These are phyloP conservation scores for Drosophila flavopinicola DNA, from an alignment of 2,888 invertebrate genomes.

Conservation along the genomic window DNA sequence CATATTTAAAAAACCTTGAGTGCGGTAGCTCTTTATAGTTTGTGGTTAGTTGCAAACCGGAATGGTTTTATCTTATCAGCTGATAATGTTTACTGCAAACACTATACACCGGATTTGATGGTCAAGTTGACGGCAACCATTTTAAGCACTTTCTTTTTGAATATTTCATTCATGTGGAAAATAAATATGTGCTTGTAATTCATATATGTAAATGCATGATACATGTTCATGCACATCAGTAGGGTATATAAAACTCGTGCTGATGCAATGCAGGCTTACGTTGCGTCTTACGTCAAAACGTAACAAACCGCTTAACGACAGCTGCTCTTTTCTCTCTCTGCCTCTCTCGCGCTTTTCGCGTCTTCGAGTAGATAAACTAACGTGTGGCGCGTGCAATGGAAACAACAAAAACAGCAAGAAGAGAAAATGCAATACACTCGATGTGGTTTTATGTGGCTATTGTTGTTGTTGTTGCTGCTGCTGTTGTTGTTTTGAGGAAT, in stretches of 20 bases:
- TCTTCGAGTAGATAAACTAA: slow-evolving; percentile 45
- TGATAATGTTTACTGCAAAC: slow-evolving; percentile 3
- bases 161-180: slow-evolving; percentile 40
- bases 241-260: slow-evolving; percentile 12
- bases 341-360: not conserved
- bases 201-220: not conserved
- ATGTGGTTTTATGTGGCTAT: slow-evolving; percentile 38
- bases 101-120: slow-evolving; percentile 25
- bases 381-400: slow-evolving; percentile 57
- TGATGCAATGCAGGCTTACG: slow-evolving; percentile 52
- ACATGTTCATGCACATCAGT: slow-evolving; percentile 5
- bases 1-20: slow-evolving; percentile 29
- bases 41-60: slow-evolving; percentile 9
- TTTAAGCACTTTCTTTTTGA: slow-evolving; percentile 46
- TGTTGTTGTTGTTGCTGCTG: slow-evolving; percentile 27
- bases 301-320: slow-evolving; percentile 7
- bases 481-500: slow-evolving; percentile 54
- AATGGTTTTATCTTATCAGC: slow-evolving; percentile 47
- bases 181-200: slow-evolving; percentile 12
- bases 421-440: slow-evolving; percentile 40
- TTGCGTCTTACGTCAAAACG: slow-evolving; percentile 50
- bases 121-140: slow-evolving; percentile 15
- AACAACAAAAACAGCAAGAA: slow-evolving; percentile 34
- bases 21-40: slow-evolving; percentile 4
- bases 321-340: not conserved